These are phyloP conservation scores for Poeciliopsis infans DNA, from an alignment of 2,797 vertebrate species.

Conservation along the genomic window DNA sequence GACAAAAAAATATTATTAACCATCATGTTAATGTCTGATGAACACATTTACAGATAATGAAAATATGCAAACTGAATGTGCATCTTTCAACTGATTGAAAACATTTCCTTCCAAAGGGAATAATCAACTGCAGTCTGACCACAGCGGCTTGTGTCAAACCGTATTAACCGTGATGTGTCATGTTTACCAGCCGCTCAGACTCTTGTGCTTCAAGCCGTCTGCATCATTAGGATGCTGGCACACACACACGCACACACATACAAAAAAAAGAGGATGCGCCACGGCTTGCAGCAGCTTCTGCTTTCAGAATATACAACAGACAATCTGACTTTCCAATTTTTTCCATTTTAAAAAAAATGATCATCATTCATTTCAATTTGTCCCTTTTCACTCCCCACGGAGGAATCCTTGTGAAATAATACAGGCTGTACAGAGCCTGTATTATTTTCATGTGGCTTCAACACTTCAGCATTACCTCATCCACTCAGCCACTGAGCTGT, in stretches of 20 bases:
- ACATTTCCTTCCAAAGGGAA: background rate
- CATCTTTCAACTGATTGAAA: conserved; percentile 38
- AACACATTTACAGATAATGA: background rate
- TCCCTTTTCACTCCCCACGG: background rate
- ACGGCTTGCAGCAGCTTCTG: conserved; percentile 49
- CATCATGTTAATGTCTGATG: background rate
- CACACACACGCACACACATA: background rate
- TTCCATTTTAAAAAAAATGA: background rate
- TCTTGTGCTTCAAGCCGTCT: conserved; percentile 42
- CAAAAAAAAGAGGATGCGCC: conserved; percentile 40
- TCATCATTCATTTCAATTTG: conserved; percentile 2
- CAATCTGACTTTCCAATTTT: background rate
- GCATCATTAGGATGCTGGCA: conserved; percentile 56
- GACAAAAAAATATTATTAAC: background rate
- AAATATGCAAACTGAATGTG: background rate
- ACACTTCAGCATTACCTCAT: conserved; percentile 74
- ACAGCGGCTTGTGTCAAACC: conserved; percentile 31
- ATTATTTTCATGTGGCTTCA: conserved; percentile 52
- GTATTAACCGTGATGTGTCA: conserved; percentile 45
- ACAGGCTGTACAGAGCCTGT: conserved; percentile 32
- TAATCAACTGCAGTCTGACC: conserved; percentile 17
- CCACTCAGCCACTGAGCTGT: conserved; percentile 60
- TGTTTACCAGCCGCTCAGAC: conserved; percentile 28
- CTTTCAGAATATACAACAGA: conserved; percentile 44
- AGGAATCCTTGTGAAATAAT: conserved; percentile 28